Evolutionary conservation across 2,888 invertebrate genomes (phyloP).

Genomic region (Thalpophila matura): DNA sequence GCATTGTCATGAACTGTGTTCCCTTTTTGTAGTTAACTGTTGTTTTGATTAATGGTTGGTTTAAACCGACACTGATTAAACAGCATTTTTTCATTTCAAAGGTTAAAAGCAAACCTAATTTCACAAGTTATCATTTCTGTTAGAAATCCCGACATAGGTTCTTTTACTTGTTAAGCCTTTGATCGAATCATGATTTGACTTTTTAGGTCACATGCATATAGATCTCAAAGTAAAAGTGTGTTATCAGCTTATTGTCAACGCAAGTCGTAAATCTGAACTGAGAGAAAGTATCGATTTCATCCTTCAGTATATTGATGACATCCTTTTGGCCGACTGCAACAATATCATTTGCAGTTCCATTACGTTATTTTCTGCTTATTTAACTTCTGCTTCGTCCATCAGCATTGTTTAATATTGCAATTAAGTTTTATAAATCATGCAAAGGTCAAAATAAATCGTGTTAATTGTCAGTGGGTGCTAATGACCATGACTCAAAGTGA

Average conservation of each 20-base stretch:
- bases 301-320: conserved; percentile 7
- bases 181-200: neutral
- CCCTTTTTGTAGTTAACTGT: conserved; percentile 30
- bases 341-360: conserved; percentile 18
- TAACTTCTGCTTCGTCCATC: conserved; percentile 5
- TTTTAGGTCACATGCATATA: neutral
- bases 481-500: conserved; percentile 55
- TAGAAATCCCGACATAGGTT: neutral
- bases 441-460: conserved; percentile 48
- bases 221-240: conserved; percentile 23
- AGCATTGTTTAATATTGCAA: conserved; percentile 33
- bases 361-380: conserved; percentile 24
- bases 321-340: neutral
- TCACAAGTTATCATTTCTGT: neutral
- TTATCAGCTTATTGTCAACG: conserved; percentile 9
- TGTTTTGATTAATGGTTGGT: conserved; percentile 38
- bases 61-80: neutral
- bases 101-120: neutral
- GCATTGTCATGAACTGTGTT: conserved; percentile 32
- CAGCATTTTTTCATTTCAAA: conserved; percentile 27
- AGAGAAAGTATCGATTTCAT: conserved; percentile 31
- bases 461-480: conserved; percentile 42
- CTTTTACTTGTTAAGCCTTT: neutral
- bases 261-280: conserved; percentile 1
- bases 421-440: conserved; percentile 42